Evolutionary conservation across 1,140 invertebrate species (phyloP).

Genomic region (Drosophila biarmipes): DNA sequence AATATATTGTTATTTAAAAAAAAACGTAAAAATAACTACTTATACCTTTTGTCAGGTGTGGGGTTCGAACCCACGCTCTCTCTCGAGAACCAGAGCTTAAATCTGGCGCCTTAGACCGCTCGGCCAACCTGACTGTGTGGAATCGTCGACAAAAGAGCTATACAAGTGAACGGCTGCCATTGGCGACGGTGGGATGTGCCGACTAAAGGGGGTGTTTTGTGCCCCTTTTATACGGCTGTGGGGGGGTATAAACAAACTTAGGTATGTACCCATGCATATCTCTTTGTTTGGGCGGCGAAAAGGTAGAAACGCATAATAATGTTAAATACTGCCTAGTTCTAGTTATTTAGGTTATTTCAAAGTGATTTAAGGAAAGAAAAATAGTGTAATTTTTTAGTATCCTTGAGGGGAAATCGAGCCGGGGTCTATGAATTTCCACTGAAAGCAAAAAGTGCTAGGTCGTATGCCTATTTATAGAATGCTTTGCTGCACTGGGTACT

Average conservation of each 20-base stretch:
- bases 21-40: constrained; percentile 23
- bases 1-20: constrained; percentile 4
- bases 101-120: constrained; percentile 90
- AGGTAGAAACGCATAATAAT: background rate
- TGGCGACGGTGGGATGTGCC: constrained; percentile 14
- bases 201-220: constrained; percentile 23
- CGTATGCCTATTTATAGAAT: constrained; percentile 37
- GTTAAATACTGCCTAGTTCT: background rate
- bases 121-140: constrained; percentile 87
- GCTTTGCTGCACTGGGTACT: constrained; percentile 3
- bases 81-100: constrained; percentile 90
- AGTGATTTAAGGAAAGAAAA: background rate
- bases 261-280: background rate
- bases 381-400: background rate
- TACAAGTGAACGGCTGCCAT: constrained; percentile 27
- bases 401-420: constrained; percentile 21
- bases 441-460: background rate
- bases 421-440: background rate
- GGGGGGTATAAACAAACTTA: background rate
- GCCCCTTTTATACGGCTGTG: constrained; percentile 1
- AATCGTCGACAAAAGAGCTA: constrained; percentile 48
- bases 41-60: constrained; percentile 87
- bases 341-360: constrained; percentile 1
- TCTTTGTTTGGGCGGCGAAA: constrained; percentile 7
- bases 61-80: constrained; percentile 91